Evolutionary conservation across 2,797 vertebrate species (phyloP).

Genomic region (Ctenopoma kingsleyae): DNA sequence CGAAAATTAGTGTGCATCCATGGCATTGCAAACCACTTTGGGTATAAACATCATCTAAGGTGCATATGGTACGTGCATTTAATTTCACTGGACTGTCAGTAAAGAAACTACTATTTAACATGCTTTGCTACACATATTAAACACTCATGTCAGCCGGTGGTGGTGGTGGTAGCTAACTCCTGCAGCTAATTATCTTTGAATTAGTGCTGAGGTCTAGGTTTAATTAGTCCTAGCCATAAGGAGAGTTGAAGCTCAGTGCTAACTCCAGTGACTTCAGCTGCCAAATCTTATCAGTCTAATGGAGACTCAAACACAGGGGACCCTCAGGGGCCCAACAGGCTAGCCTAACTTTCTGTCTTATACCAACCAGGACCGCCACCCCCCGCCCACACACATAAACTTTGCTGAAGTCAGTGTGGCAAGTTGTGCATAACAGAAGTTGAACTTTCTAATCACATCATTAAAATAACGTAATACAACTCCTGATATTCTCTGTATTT

Average conservation of each 20-base stretch:
- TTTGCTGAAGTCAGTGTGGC: constrained; percentile 25
- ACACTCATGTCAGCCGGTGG: constrained; percentile 38
- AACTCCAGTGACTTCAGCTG: constrained; percentile 81
- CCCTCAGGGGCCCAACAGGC: constrained; percentile 74
- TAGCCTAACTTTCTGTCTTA: constrained; percentile 58
- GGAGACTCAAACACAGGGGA: constrained; percentile 77
- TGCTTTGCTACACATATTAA: constrained; percentile 52
- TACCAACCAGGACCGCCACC: constrained; percentile 27
- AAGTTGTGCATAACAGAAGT: constrained; percentile 45
- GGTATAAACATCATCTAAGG: constrained; percentile 42
- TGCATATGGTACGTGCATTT: constrained; percentile 46
- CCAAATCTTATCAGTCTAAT: constrained; percentile 87
- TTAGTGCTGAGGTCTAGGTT: constrained; percentile 79
- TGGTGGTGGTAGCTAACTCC: constrained; percentile 63
- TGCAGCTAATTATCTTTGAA: constrained; percentile 80
- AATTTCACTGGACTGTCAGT: constrained; percentile 34
- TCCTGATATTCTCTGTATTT: not conserved
- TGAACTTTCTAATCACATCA: constrained; percentile 47
- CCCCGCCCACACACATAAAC: constrained; percentile 2
- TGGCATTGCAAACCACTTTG: constrained; percentile 22
- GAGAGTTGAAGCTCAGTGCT: constrained; percentile 72
- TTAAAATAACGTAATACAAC: constrained; percentile 15
- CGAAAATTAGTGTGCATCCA: constrained; percentile 12
- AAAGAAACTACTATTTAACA: constrained; percentile 59
- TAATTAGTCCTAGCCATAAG: constrained; percentile 82